Evolutionary conservation across 2,888 invertebrate species (phyloP), one percentile per base, ranked within the genome.

Genomic region (Volucella inanis): DNA sequence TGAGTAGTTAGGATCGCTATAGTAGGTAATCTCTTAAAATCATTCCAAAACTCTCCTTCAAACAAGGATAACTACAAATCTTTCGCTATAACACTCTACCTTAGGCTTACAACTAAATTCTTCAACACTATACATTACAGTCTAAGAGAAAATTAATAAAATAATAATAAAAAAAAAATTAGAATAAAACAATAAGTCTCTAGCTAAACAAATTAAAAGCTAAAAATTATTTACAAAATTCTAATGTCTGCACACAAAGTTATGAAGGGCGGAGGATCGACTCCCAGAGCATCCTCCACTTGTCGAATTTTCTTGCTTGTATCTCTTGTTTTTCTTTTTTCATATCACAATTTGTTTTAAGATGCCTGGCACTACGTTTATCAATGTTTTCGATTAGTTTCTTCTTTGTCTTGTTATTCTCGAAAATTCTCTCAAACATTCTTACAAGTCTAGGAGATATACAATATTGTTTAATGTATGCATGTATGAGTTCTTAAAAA

Each of bases 401-500:
- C 22, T 79, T 55, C 1, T 64, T 74, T 79, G 62, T 72, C 31
- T 31, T 31, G 31, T 31, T 31, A 31, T 31, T 31, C 31, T 3
- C 31, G 6, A 6, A 6, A 31, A 31, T 31, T 31, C 6, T 74
- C 49, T 65, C 65, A 41, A 76, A 59, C 41, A 59, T 77, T 62
- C 85, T 67, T 77, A 80, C 15, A 55, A 50, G 39, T 31, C 84
- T 84, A 84, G 65, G 65, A 65, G 18, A 41, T 38, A 39, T 65
- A 18, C 18, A 1, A 18, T 18, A 18, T 18, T 18, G 18, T 18
- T 67, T 64, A 67, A 47, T 71, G 64, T 62, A 57, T 55, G 47
- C 64, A 47, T 67, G 54, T 52, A 54, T 75, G 49, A 43, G 59
- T 75, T 31, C 85, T 85, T 85, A 85, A 90, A 76, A 87, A 88